Base-by-base conservation (phyloP, 2,888 invertebrate species). In the Amorpha juglandis region DNA sequence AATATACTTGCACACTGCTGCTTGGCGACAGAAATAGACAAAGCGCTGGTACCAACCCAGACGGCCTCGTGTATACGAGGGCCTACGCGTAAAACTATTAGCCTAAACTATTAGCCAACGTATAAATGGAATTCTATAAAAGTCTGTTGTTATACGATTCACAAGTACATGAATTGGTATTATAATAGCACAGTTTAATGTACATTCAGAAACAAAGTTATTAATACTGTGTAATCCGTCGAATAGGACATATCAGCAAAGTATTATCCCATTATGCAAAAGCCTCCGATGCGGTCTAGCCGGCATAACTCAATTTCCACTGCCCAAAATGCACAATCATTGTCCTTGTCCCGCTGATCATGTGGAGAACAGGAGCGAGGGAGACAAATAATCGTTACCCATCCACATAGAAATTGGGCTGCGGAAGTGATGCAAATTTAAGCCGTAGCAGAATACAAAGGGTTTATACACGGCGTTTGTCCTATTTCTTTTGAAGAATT, bases 251-350 rank as follows among this genome's bases (percentile, higher is more conserved):
- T 72, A 74, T 74, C 74, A 77, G 77, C 71, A 72, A 71, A 71
- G 67, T 70, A 73, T 78, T 80, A 78, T 77, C 77, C 78, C 73
- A 81, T 82, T 81, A 83, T 79, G 77, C 77, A 78, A 78, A 79
- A 74, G 58, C 71, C 68, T 68, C 66, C 66, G 70, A 66, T 70
- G 70, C 70, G 75, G 67, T 69, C 70, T 71, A 67, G 67, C 71
- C 68, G 72, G 67, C 74, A 64, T 73, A 72, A 78, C 75, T 77
- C 76, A 70, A 81, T 78, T 78, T 69, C 71, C 68, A 69, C 62
- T 63, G 16, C 51, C 66, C 51, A 52, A 66, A 63, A 66, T 52
- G 27, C 52, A 52, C 52, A 66, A 62, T 21, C 68, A 70, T 64
- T 42, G 58, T 58, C 58, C 42, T 58, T 42, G 58, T 58, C 42